Conservation (phyloP, 2,113 vertebrate genomes). For the Ptychochromis oligacanthus region DNA sequence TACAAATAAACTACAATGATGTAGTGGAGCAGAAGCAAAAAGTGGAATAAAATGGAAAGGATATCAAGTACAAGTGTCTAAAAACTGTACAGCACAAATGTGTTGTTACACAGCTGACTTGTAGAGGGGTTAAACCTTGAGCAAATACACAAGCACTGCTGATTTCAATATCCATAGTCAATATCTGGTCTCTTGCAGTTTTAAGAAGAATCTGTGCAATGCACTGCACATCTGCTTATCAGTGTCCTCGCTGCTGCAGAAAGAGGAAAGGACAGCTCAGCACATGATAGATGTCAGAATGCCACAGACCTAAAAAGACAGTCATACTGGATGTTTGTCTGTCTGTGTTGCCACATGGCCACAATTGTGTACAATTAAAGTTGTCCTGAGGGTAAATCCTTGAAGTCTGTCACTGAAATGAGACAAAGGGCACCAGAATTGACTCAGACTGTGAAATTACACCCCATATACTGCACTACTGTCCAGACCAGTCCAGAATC, state of each 20-base stretch:
- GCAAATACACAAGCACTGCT: not conserved
- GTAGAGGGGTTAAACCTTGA: not conserved
- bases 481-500: constrained; percentile 7
- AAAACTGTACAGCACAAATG: not conserved
- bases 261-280: not conserved
- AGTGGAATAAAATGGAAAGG: not conserved
- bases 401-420: constrained; percentile 19
- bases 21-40: not conserved
- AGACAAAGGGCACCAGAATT: constrained; percentile 21
- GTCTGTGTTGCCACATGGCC: constrained; percentile 15
- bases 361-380: constrained; percentile 38
- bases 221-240: not conserved
- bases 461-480: constrained; percentile 10
- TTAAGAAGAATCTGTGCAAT: not conserved
- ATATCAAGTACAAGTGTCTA: not conserved
- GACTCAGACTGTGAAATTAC: constrained; percentile 74
- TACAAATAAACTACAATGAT: not conserved
- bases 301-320: not conserved
- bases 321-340: constrained; percentile 14
- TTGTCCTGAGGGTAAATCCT: constrained; percentile 24
- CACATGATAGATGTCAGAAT: not conserved
- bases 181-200: not conserved
- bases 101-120: not conserved
- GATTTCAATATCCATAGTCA: not conserved
- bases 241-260: not conserved